Base-by-base conservation (phyloP, 2,888 invertebrate species). In the Nematopogon swammerdamellus region DNA sequence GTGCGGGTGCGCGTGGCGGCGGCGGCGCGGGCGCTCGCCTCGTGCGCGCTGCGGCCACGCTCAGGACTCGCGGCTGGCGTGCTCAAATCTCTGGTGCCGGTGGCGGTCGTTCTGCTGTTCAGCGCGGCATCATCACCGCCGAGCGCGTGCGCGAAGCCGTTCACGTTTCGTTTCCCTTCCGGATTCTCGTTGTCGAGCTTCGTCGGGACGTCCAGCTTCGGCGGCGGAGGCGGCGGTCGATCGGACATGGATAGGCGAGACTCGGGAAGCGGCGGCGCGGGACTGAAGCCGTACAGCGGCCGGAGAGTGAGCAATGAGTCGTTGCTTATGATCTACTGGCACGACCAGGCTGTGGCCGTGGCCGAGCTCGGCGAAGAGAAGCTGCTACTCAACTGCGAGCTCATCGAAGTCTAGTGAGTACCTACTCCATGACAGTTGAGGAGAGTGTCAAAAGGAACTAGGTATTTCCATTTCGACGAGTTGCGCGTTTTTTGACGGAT, bases 401-500 rank as follows among this genome's bases (percentile, higher is more conserved):
- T 94, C 59, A 88, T 93, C 63, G 93, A 94, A 82, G 89, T 91
- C 57, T 86, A 87, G 93, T 94, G 72, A 91, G 92, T 89, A 63
- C 36, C 49, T 48, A n/a, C n/a, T n/a, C n/a, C n/a, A n/a, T n/a
- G n/a, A n/a, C n/a, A n/a, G n/a, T n/a, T n/a, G n/a, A n/a, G n/a
- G n/a, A n/a, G n/a, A n/a, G n/a, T n/a, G n/a, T n/a, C n/a, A n/a
- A n/a, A n/a, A n/a, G n/a, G n/a, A n/a, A n/a, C n/a, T n/a, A n/a
- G n/a, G n/a, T n/a, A n/a, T n/a, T n/a, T n/a, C n/a, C n/a, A n/a
- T n/a, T n/a, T n/a, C n/a, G n/a, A n/a, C n/a, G n/a, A n/a, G n/a
- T n/a, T n/a, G n/a, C n/a, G n/a, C n/a, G n/a, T n/a, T n/a, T n/a
- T n/a, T n/a, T n/a, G n/a, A n/a, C n/a, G n/a, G n/a, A n/a, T n/a